Base-by-base conservation (phyloP, 1,140 invertebrate species). In the Periplaneta americana region DNA sequence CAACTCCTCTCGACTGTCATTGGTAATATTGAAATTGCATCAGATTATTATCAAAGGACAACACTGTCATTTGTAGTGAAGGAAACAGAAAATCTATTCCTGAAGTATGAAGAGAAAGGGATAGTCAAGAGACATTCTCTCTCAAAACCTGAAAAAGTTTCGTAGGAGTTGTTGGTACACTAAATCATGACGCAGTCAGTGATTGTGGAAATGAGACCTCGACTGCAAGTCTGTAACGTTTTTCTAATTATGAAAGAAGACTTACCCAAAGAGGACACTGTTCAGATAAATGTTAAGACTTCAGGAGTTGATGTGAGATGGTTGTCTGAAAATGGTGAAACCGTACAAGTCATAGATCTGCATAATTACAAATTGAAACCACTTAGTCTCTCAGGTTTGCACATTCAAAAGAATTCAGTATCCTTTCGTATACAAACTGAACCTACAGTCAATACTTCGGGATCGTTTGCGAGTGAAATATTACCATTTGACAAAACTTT, bases 1-100 rank as follows among this genome's bases (percentile, higher is more conserved):
- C 97, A 99, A 90, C 88, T 98, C 82, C 88, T 99, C 28, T 91
- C 93, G 34, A 93, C 94, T 11, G 96, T 99, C n/a, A 99, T 99
- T 74, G 92, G 92, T 85, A 99, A 99, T 85, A 92, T 99, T 83
- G 93, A 97, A 90, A 86, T 97, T 80, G 88, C 93, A 84, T 84
- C 91, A 1, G 91, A 97, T 85, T 99, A 97, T 88, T 99, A 99
- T 88, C 89, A 95, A 86, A 93, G 93, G 86, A 93, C 92, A 5
- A 95, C 94, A 0, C 85, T 99, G 82, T 91, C 94, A 0, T 96
- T 94, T 88, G 90, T 91, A 66, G 89, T 94, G 3, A 90, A 90
- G 81, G 92, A 95, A 86, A 91, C 90, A 84, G 91, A 93, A 82
- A 89, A 88, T 75, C 86, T 92, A 22, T 92, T 90, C 84, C 86